Evolutionary conservation across 2,888 invertebrate genomes (phyloP), one percentile per base, ranked within the genome.

Genomic region (Colostygia pectinataria): DNA sequence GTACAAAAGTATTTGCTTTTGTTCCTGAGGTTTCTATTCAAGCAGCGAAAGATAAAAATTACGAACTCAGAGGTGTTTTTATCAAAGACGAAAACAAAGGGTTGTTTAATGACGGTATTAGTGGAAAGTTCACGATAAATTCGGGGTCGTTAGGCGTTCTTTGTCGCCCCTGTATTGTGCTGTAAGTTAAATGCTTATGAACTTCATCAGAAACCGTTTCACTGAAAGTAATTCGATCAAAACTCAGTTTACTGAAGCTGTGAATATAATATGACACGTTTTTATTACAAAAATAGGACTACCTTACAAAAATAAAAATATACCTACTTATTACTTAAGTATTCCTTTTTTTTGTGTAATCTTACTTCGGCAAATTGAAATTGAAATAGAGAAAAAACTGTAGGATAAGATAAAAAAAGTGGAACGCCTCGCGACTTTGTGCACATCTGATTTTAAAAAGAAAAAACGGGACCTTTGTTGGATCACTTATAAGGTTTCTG

Each of bases 121-220:
- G 87, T 83, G 81, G 82, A 85, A 84, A 87, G 85, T 85, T 86
- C 81, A 77, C 82, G 83, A 87, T 88, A 84, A 87, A 88, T 88
- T 88, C 74, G 71, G 67, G 76, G 78, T 85, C 85, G 81, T 88
- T 87, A 84, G 70, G 71, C 74, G 76, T 79, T 79, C 83, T 86
- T 87, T 87, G 86, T 86, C 80, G 79, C 68, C 69, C 74, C 68
- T 82, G 79, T 84, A 82, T 83, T 85, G 82, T 84, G 73, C 65
- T 73, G 67, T 70, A 74, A 78, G 70, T 79, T 76, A 74, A 79
- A 70, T 77, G 75, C 68, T 74, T 70, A 68, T 68, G 65, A 65
- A 77, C 66, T 66, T 68, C 68, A 71, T 69, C 71, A 68, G 68
- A 71, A 69, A 68, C 68, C 61, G 33, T 48, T 44, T 28, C 23